Conservation (phyloP, 2,888 invertebrate genomes). For the Lamellibrachia satsuma region DNA sequence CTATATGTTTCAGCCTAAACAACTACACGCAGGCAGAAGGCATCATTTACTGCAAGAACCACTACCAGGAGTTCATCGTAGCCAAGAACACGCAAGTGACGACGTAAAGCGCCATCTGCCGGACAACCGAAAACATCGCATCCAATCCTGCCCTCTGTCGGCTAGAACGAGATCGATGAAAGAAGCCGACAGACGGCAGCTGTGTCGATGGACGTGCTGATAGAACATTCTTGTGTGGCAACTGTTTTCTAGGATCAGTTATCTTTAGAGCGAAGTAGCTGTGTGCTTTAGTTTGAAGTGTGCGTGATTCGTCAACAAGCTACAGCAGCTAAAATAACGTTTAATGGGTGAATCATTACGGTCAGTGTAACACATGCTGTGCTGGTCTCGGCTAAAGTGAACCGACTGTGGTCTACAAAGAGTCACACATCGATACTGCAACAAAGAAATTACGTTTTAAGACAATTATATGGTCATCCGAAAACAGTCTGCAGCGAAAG, state of each 20-base stretch:
- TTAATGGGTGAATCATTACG: neutral
- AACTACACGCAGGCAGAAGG: slow-evolving; percentile 61
- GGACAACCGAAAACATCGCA: neutral
- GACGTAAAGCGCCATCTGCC: slow-evolving; percentile 27
- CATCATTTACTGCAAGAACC: slow-evolving; percentile 62
- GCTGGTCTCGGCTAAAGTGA: neutral
- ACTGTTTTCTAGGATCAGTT: neutral
- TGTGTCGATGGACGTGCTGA: neutral
- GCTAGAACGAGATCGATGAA: neutral
- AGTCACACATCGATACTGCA: neutral
- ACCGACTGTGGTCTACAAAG: neutral
- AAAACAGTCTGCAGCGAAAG: neutral
- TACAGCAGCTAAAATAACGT: neutral
- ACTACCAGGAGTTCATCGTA: slow-evolving; percentile 55
- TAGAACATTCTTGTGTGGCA: neutral
- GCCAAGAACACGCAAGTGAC: slow-evolving; percentile 59
- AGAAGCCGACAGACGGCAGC: neutral
- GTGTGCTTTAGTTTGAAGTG: neutral
- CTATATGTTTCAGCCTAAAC: slow-evolving; percentile 51
- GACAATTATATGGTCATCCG: too few species aligned
- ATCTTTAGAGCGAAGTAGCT: neutral
- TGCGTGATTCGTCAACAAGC: neutral
- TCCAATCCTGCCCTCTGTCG: neutral
- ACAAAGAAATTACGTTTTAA: neutral
- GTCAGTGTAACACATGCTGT: neutral